Conservation (phyloP, 2,113 vertebrate genomes). For the Hyla sarda region DNA sequence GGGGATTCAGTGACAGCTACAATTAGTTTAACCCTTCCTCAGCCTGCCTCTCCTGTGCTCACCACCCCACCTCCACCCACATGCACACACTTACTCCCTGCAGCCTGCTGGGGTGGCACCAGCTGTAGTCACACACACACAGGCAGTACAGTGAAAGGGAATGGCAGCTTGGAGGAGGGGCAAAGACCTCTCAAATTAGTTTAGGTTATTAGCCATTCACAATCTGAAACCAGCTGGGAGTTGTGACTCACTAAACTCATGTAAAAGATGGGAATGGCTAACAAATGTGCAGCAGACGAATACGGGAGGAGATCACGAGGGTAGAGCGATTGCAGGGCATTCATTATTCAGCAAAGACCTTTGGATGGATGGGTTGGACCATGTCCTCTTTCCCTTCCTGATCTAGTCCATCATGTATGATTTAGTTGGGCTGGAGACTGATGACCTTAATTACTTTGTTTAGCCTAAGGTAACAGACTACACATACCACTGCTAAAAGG, state of each 20-base stretch:
- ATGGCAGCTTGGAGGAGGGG: constrained; percentile 48
- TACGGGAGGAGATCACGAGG: background rate
- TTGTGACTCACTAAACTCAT: background rate
- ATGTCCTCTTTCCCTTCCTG: background rate
- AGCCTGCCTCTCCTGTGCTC: background rate
- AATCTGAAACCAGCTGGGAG: constrained; percentile 50
- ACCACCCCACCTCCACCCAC: constrained; percentile 48
- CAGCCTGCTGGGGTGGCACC: constrained; percentile 53
- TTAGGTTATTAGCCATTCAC: constrained; percentile 58
- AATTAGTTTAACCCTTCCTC: constrained; percentile 53
- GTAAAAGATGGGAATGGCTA: constrained; percentile 8
- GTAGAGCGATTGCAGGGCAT: constrained; percentile 36
- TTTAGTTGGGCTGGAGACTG: constrained; percentile 11
- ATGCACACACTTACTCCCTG: constrained; percentile 50
- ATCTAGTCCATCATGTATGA: background rate
- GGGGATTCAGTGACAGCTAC: constrained; percentile 58
- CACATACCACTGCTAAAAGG: constrained; percentile 5
- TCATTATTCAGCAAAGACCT: constrained; percentile 2
- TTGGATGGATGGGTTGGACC: constrained; percentile 34
- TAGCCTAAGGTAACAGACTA: constrained; percentile 26
- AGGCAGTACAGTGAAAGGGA: constrained; percentile 36
- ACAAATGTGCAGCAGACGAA: background rate
- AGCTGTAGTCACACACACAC: constrained; percentile 45
- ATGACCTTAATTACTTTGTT: constrained; percentile 36
- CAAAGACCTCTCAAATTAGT: constrained; percentile 51